phyloP scores from a whole-genome alignment of 2,888 invertebrate species.

The Petrolisthes cinctipes region DNA sequence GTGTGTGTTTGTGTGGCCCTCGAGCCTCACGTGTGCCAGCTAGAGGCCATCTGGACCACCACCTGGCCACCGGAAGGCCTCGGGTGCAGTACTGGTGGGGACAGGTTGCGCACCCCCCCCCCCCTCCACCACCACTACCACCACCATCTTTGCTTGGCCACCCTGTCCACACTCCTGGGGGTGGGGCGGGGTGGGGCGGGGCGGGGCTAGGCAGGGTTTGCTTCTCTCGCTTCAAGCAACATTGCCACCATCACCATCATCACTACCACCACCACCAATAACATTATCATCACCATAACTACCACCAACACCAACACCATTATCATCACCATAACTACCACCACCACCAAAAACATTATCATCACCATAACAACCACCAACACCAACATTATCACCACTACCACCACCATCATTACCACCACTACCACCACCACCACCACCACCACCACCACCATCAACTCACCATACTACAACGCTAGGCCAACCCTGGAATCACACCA shows the following conservation, averaged over 20 bases:
- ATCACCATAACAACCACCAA: not conserved
- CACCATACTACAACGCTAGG: not conserved
- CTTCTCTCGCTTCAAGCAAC: too few species aligned
- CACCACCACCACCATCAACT: not conserved
- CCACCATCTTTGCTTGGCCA: too few species aligned
- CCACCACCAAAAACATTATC: not conserved
- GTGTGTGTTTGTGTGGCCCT: not conserved
- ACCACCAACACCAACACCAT: not conserved
- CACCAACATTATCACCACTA: not conserved
- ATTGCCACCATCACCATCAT: not conserved
- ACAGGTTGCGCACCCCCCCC: not conserved
- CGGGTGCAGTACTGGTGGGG: not conserved
- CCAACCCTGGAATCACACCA: too few species aligned
- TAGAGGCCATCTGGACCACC: not conserved
- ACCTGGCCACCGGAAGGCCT: conserved; percentile 1
- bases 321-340: not conserved
- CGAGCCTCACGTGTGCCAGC: not conserved
- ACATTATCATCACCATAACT: not conserved
- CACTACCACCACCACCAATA: not conserved
- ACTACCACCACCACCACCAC: not conserved
- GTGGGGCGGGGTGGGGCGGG: too few species aligned
- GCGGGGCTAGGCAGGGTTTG: too few species aligned
- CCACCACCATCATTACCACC: not conserved
- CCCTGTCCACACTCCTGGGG: too few species aligned
- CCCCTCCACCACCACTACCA: not conserved